Evolutionary conservation across 2,888 invertebrate genomes (phyloP).

Genomic region (Steinernema hermaphroditum): DNA sequence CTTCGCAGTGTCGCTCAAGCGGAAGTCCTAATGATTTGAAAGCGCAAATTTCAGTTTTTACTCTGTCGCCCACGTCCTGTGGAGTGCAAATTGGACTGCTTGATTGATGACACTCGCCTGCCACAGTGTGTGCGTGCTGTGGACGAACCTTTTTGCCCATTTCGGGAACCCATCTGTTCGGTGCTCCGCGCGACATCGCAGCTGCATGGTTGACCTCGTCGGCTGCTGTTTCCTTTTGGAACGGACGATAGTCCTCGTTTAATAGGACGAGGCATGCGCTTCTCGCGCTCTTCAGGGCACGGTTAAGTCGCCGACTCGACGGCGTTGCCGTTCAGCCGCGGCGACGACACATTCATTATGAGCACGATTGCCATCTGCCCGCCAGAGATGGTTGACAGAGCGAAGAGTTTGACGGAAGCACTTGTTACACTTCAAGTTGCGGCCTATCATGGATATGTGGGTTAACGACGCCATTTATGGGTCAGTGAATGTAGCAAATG

Average conservation of each 20-base stretch:
- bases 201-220: slow-evolving; percentile 27
- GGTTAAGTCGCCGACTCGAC: not conserved
- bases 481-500: too few relatives aligned
- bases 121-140: too few relatives aligned
- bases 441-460: too few relatives aligned
- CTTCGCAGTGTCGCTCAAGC: too few relatives aligned
- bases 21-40: too few relatives aligned
- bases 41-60: not conserved
- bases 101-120: slow-evolving; percentile 9
- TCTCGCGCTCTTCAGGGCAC: not conserved
- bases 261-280: not conserved
- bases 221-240: not conserved
- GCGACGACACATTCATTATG: slow-evolving; percentile 26
- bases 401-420: too few relatives aligned
- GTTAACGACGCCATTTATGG: too few relatives aligned
- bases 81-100: slow-evolving; percentile 16
- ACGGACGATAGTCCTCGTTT: not conserved
- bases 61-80: not conserved
- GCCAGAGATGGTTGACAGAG: too few relatives aligned
- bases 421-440: too few relatives aligned
- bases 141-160: slow-evolving; percentile 1
- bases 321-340: not conserved
- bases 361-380: slow-evolving; percentile 19
- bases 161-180: slow-evolving; percentile 20
- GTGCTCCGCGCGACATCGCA: not conserved